Base-by-base conservation (phyloP, 1,140 invertebrate genomes). In the Caerostris darwini region DNA sequence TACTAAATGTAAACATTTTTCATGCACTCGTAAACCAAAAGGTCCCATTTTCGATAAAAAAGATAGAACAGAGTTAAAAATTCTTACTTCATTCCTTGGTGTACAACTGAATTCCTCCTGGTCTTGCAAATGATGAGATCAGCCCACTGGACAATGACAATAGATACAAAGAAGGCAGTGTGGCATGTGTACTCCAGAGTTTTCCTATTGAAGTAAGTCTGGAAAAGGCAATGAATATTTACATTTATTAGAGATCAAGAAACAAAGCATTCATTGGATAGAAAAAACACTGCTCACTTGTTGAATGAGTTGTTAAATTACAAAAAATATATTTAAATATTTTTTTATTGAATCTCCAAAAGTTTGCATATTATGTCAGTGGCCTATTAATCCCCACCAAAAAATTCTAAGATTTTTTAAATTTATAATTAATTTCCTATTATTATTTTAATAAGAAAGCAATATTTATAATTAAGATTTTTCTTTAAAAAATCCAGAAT, bases 61-160 rank as follows among this genome's bases (percentile, higher is more conserved):
- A 12, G n/a, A 34, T 34, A 34, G 0, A 34, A 34, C 34, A 34
- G 34, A 34, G 34, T 34, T 34, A 34, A 34, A 86, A 17, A 53
- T 34, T 54, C 91, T 94, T 83, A 95, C 95, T 12, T 97, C 97
- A 97, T 97, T 95, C 97, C 97, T 95, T 97, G 97, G 92, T 97
- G 97, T 92, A 97, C 95, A 88, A 97, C 96, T 6, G 97, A 97
- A 94, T 97, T 97, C 92, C 97, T 96, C 77, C 97, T 96, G 8
- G 97, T 97, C 95, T 97, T 97, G 95, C 97, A 97, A 95, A 97
- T 97, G 94, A 97, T 97, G 93, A 97, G 95, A 96, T 97, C 97
- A 95, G 97, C 97, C 97, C 97, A 97, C 96, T 97, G 97, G 54
- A 97, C 97, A 94, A 97, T 96, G 10, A 97, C 97, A 95, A 97